phyloP scores from a whole-genome alignment of 2,113 vertebrate species.

The Cyanoliseus patagonus region DNA sequence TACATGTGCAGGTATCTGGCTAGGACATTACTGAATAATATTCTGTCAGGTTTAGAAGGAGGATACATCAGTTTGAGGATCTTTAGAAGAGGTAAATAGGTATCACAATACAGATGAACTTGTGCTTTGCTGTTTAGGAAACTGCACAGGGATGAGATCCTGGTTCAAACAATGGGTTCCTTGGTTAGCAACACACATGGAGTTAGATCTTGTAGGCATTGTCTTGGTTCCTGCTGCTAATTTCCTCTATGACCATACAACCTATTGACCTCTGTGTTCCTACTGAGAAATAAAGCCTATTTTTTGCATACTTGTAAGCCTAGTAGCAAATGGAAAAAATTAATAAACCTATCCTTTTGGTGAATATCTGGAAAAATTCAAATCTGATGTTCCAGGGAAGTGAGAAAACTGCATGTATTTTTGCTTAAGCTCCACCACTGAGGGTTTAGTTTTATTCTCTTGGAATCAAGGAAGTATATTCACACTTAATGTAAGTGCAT shows the following conservation, averaged over 20 bases:
- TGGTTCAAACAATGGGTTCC: accelerated
- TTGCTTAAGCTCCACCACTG: not conserved
- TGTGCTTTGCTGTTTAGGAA: not conserved
- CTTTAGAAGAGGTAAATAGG: not conserved
- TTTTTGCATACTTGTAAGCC: not conserved
- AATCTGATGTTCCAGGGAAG: not conserved
- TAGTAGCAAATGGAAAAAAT: not conserved
- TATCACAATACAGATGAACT: not conserved
- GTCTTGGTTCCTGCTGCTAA: not conserved
- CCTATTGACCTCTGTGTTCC: not conserved
- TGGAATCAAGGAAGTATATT: not conserved
- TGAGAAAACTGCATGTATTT: not conserved
- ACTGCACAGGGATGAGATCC: not conserved
- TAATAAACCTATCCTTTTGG: not conserved
- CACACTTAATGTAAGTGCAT: not conserved
- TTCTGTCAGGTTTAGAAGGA: not conserved
- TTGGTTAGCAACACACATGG: accelerated
- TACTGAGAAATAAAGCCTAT: not conserved
- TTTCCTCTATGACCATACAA: not conserved
- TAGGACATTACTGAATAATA: not conserved
- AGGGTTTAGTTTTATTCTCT: not conserved
- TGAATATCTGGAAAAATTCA: not conserved
- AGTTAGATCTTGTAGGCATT: not conserved
- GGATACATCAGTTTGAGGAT: not conserved
- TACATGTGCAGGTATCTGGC: not conserved